A percentile compares a stretch with the other conserved stretches of the same genome.
phyloP scores from a whole-genome alignment of 2,797 vertebrate genomes.

The Pogoniulus pusillus region DNA sequence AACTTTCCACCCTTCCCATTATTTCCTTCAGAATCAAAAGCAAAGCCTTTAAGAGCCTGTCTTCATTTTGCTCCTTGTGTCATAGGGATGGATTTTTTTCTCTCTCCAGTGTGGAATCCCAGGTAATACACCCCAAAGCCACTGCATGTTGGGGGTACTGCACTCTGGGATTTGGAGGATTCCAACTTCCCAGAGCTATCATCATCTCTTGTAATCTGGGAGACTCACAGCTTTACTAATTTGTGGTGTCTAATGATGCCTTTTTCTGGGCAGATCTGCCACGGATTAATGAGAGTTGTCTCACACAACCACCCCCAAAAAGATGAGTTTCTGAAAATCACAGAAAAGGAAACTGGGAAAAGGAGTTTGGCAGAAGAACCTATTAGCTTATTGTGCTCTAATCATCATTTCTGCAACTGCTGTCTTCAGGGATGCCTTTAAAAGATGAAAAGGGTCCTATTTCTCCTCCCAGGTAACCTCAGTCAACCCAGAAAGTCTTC shows the following conservation, averaged over 20 bases:
- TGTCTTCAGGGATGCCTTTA: background rate
- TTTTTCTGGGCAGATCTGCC: background rate
- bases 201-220: background rate
- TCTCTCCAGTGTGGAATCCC: background rate
- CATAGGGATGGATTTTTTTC: background rate
- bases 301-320: background rate
- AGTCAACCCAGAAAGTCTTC: background rate
- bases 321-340: background rate
- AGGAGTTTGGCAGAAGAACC: background rate
- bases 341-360: too few relatives aligned
- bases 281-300: background rate
- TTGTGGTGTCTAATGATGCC: background rate
- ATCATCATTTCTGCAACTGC: background rate
- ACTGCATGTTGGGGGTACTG: fast-evolving
- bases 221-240: background rate
- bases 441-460: background rate
- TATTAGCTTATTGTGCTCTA: background rate
- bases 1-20: background rate
- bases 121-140: fast-evolving
- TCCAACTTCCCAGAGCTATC: background rate
- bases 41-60: background rate
- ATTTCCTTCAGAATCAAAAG: background rate
- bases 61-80: background rate
- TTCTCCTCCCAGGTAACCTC: background rate
- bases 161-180: background rate